phyloP scores from a whole-genome alignment of 1,140 invertebrate genomes.

The Pantala flavescens region DNA sequence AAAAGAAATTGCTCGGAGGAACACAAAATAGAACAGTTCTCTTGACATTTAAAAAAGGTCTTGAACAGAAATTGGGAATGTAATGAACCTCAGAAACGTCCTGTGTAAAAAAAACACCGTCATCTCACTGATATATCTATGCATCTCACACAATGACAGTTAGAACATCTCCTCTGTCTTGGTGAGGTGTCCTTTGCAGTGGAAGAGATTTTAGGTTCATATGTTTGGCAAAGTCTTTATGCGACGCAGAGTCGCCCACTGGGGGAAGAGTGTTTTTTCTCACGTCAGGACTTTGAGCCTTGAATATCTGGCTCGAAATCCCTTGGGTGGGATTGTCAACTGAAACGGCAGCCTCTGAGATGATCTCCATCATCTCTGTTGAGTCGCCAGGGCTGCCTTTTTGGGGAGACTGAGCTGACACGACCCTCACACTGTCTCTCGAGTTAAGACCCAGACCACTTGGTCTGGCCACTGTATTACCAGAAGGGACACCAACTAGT shows the following conservation, averaged over 20 bases:
- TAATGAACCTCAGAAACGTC: not conserved
- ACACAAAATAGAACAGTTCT: not conserved
- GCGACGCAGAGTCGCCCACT: conserved; percentile 50
- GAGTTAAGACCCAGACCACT: not conserved
- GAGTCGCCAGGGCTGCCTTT: conserved; percentile 32
- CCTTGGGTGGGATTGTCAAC: conserved; percentile 44
- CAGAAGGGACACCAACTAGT: not conserved
- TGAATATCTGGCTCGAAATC: conserved; percentile 45
- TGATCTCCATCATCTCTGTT: conserved; percentile 52
- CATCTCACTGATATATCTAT: conserved; percentile 7
- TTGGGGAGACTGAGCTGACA: conserved; percentile 43
- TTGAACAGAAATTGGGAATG: conserved; percentile 2
- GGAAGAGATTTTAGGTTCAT: conserved; percentile 39
- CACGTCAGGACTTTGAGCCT: conserved; percentile 62
- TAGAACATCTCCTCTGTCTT: conserved; percentile 23
- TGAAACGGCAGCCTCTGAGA: conserved; percentile 42
- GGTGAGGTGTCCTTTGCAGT: conserved; percentile 26
- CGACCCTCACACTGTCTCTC: conserved; percentile 41
- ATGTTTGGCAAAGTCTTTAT: conserved; percentile 69
- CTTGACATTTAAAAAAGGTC: not conserved
- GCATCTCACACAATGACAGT: conserved; percentile 25
- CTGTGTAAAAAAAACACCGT: not conserved
- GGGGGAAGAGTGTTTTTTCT: conserved; percentile 66
- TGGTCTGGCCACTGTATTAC: not conserved
- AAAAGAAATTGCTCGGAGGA: not conserved